A percentile compares a stretch with the other conserved stretches of the same genome.
Evolutionary conservation across 2,113 vertebrate species (phyloP).

Genomic region (Tachysurus vachellii): DNA sequence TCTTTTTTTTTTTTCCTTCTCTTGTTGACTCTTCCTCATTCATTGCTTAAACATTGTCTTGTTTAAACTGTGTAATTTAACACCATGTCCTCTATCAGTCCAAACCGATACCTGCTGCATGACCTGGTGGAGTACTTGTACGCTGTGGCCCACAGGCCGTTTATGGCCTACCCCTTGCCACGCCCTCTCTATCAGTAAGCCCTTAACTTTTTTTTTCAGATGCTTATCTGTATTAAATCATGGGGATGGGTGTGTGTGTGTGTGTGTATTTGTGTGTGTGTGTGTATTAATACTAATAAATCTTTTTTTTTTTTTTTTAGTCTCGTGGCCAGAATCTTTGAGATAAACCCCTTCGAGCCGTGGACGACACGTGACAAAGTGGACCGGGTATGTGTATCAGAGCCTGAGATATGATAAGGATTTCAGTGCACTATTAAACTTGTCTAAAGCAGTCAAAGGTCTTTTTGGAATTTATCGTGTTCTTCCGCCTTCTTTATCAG

Average conservation of each 20-base stretch:
- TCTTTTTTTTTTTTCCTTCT: background rate
- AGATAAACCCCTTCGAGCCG: conserved; percentile 84
- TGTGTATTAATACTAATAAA: background rate
- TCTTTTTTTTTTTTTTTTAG: conserved; percentile 65
- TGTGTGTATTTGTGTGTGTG: background rate
- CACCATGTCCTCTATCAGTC: conserved; percentile 67
- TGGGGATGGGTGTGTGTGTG: too few species aligned
- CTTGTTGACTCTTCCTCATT: background rate
- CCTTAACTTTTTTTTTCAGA: background rate
- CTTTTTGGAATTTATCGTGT: background rate
- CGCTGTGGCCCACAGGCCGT: conserved; percentile 72
- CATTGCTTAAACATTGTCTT: background rate
- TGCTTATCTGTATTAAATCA: background rate
- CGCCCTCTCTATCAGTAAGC: conserved; percentile 86
- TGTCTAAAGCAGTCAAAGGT: background rate
- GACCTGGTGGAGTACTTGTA: conserved; percentile 89
- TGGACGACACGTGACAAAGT: conserved; percentile 91
- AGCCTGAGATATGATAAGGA: background rate
- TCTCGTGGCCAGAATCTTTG: conserved; percentile 77
- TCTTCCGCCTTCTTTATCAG: background rate
- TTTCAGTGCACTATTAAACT: background rate
- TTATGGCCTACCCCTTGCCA: conserved; percentile 81
- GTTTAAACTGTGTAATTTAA: background rate
- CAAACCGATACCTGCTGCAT: conserved; percentile 84
- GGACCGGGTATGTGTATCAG: conserved; percentile 79